Conservation (phyloP, 2,113 vertebrate genomes). For the Aphyosemion australe region DNA sequence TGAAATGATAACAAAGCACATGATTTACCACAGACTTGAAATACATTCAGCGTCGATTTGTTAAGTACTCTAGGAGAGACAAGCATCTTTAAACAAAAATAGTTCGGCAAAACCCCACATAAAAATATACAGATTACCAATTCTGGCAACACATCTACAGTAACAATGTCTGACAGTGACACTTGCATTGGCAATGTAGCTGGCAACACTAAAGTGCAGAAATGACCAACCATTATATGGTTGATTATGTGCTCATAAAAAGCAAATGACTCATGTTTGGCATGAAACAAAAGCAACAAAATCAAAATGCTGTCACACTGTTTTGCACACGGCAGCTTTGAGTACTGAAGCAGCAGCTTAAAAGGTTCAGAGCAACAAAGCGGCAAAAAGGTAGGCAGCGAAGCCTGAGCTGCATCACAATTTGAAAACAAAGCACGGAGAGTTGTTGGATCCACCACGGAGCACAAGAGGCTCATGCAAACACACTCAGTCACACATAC, state of each 20-base stretch:
- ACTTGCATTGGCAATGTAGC: conserved; percentile 73
- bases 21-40: conserved; percentile 40
- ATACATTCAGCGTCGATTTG: conserved; percentile 37
- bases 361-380: conserved; percentile 50
- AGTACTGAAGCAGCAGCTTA: conserved; percentile 46
- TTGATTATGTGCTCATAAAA: conserved; percentile 57
- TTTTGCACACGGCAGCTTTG: conserved; percentile 37
- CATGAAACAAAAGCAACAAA: conserved; percentile 56
- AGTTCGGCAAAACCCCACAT: conserved; percentile 43
- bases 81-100: conserved; percentile 29
- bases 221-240: conserved; percentile 52
- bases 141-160: conserved; percentile 32
- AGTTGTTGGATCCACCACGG: conserved; percentile 16
- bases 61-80: conserved; percentile 36
- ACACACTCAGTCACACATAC: background rate
- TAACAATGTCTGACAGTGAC: conserved; percentile 42
- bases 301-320: conserved; percentile 43
- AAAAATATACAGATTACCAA: conserved; percentile 36
- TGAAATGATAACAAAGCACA: conserved; percentile 64
- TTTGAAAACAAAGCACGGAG: conserved; percentile 11
- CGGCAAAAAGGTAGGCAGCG: conserved; percentile 48
- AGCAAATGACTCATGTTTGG: conserved; percentile 60
- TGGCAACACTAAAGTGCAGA: conserved; percentile 67
- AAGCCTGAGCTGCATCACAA: conserved; percentile 46
- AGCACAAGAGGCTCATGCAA: conserved; percentile 47